Percentiles rank a stretch among this genome's conserved stretches.
phyloP scores from a whole-genome alignment of 2,888 invertebrate genomes.

The Orchesella flavescens region DNA sequence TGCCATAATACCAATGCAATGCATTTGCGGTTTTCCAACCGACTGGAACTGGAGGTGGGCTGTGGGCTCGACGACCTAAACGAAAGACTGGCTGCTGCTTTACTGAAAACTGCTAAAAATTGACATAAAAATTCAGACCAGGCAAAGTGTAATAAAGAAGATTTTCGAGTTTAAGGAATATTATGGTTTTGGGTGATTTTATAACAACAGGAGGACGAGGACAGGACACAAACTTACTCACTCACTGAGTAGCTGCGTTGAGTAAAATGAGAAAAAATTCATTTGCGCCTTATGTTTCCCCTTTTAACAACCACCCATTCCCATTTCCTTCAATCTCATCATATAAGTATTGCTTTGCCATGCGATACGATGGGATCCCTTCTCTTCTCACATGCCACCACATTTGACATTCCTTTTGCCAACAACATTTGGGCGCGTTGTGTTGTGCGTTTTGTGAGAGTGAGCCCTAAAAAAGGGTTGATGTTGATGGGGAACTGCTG shows the following conservation, averaged over 20 bases:
- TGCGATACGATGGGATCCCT: too few species aligned
- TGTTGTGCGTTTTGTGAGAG: conserved; percentile 8
- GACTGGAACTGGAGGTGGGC: background rate
- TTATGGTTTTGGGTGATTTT: conserved; percentile 37
- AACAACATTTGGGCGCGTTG: conserved; percentile 22
- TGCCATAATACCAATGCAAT: too few species aligned
- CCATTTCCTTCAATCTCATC: conserved; percentile 15
- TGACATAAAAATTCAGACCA: conserved; percentile 18
- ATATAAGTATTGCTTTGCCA: conserved; percentile 2
- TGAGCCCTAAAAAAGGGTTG: conserved; percentile 33
- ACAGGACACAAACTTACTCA: background rate
- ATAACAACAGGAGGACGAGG: conserved; percentile 4
- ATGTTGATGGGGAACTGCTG: conserved; percentile 25
- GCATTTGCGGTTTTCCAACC: background rate
- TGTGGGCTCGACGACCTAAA: background rate
- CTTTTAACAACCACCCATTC: conserved; percentile 19
- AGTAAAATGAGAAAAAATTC: conserved; percentile 37
- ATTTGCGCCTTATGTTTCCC: conserved; percentile 38
- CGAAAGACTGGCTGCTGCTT: background rate
- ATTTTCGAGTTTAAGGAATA: conserved; percentile 18
- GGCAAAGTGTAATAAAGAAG: conserved; percentile 39
- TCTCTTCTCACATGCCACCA: background rate
- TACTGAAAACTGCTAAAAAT: conserved; percentile 7
- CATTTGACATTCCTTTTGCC: conserved; percentile 31
- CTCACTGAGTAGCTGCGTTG: background rate